A percentile compares a stretch with the other conserved stretches of the same genome.
These are phyloP conservation scores for Aurelia aurita complex sp. Pacific DNA, from an alignment of 30 jellyfish, hydroid and myxozoan species.

Conservation along the genomic window DNA sequence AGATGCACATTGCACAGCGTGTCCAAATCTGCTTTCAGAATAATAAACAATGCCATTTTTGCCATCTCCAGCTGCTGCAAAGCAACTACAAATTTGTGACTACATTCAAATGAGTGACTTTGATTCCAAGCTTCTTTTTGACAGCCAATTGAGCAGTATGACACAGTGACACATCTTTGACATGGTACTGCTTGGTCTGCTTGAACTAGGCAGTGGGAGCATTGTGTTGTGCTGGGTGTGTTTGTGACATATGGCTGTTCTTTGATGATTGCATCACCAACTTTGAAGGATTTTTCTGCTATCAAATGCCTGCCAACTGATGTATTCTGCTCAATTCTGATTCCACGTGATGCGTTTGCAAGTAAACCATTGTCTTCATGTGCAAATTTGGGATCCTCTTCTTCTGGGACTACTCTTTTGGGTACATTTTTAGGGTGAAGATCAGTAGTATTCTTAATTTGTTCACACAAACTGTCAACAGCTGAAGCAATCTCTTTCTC, in stretches of 20 bases:
- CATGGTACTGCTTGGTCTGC: constrained; percentile 60
- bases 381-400: not conserved
- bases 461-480: not conserved
- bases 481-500: not conserved
- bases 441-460: not conserved
- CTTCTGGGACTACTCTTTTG: not conserved
- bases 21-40: constrained; percentile 31
- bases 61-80: constrained; percentile 81
- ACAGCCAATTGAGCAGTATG: constrained; percentile 73
- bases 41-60: constrained; percentile 61
- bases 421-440: not conserved
- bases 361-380: constrained; percentile 11
- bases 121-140: constrained; percentile 55
- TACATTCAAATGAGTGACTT: constrained; percentile 80
- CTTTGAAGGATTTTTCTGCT: constrained; percentile 53
- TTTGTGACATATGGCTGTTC: constrained; percentile 87
- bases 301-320: constrained; percentile 74
- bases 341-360: constrained; percentile 24
- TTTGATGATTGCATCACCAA: constrained; percentile 63
- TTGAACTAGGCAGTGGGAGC: constrained; percentile 68
- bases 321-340: constrained; percentile 7
- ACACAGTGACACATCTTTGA: constrained; percentile 45
- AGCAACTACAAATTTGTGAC: constrained; percentile 1
- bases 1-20: constrained; percentile 2
- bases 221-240: constrained; percentile 65